Conservation (phyloP, 2,888 invertebrate genomes). For the Melinaea marsaeus region DNA sequence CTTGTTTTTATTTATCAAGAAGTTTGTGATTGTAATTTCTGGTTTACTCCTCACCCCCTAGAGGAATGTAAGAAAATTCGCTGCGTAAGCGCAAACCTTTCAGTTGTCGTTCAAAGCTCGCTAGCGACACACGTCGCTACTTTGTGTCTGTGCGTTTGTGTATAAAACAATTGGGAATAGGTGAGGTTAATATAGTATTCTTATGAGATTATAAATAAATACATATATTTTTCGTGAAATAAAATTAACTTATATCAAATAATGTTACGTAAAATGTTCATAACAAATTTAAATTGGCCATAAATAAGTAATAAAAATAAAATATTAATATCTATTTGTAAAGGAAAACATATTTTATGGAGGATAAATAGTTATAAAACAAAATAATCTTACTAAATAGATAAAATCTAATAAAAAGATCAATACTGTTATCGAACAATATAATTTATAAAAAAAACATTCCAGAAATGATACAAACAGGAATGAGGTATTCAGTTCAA, state of each 20-base stretch:
- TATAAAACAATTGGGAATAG: slow-evolving; percentile 7
- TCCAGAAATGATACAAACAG: too few species aligned
- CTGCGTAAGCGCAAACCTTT: slow-evolving; percentile 21
- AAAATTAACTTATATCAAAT: too few species aligned
- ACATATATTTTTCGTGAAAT: not conserved
- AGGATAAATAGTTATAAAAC: too few species aligned
- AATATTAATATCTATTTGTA: too few species aligned
- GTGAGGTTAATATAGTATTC: slow-evolving; percentile 13
- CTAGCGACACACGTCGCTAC: slow-evolving; percentile 18
- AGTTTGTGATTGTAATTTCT: not conserved
- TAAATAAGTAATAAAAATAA: too few species aligned
- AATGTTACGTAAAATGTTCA: too few species aligned
- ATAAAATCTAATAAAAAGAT: too few species aligned
- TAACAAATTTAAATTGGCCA: too few species aligned
- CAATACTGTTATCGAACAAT: too few species aligned
- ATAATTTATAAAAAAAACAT: too few species aligned
- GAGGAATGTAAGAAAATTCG: slow-evolving; percentile 8
- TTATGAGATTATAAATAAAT: not conserved
- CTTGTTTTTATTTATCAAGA: not conserved
- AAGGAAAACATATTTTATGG: too few species aligned
- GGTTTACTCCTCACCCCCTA: not conserved
- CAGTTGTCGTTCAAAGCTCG: slow-evolving; percentile 25
- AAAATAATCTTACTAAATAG: too few species aligned
- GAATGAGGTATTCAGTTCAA: not conserved
- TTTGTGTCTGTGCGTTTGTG: slow-evolving; percentile 25